phyloP scores from a whole-genome alignment of 2,113 vertebrate species.

The Oenanthe oenanthe region DNA sequence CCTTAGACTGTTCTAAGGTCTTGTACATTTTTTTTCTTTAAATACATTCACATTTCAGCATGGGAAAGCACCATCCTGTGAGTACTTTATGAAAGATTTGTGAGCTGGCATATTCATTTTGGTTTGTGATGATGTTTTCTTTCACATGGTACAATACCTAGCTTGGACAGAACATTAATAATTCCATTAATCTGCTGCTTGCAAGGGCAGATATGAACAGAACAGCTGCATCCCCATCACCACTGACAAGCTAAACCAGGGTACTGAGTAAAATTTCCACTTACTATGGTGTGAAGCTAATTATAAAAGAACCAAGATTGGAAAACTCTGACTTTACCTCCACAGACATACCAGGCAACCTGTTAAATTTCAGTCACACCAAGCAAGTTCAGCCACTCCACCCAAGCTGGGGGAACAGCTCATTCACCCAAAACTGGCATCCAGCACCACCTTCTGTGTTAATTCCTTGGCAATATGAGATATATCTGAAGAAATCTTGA shows the following conservation, averaged over 20 bases:
- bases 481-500: background rate
- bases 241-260: background rate
- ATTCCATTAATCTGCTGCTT: background rate
- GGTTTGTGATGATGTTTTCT: background rate
- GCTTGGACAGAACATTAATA: background rate
- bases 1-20: background rate
- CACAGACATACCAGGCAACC: background rate
- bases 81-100: background rate
- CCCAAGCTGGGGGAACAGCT: background rate
- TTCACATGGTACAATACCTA: background rate
- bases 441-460: background rate
- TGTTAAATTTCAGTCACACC: background rate
- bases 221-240: background rate
- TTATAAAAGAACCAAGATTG: background rate
- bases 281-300: background rate
- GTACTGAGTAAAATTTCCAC: background rate
- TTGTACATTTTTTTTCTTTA: background rate
- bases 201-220: background rate
- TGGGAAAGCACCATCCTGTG: background rate
- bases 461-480: background rate
- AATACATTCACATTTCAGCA: background rate
- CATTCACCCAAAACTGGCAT: background rate
- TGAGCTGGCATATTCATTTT: background rate
- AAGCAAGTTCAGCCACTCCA: background rate
- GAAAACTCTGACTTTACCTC: background rate